phyloP scores from a whole-genome alignment of 2,113 vertebrate species.

The Agelaius tricolor region DNA sequence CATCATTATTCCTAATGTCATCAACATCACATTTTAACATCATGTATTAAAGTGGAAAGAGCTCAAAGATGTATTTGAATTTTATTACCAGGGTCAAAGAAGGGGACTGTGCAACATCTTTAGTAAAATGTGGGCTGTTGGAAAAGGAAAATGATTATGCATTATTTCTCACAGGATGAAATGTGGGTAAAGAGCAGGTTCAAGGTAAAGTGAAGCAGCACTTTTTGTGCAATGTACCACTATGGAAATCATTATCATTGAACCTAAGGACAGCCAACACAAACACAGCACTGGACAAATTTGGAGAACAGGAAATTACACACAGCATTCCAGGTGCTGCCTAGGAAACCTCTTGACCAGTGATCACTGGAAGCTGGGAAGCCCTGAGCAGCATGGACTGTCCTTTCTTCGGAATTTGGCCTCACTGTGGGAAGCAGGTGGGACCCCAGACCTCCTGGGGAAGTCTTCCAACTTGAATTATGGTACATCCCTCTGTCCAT shows the following conservation, averaged over 20 bases:
- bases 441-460: background rate
- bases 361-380: background rate
- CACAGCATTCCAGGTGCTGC: background rate
- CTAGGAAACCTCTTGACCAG: background rate
- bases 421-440: background rate
- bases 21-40: conserved; percentile 16
- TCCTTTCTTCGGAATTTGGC: background rate
- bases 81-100: background rate
- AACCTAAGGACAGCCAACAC: background rate
- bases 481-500: background rate
- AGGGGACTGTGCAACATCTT: background rate
- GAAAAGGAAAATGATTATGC: background rate
- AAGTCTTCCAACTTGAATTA: background rate
- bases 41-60: background rate
- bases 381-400: background rate
- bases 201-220: background rate
- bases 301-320: background rate
- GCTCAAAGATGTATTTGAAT: background rate
- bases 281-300: background rate
- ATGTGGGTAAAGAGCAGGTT: background rate
- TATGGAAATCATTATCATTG: background rate
- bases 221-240: background rate
- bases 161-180: background rate
- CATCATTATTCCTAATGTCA: conserved; percentile 36
- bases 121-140: background rate